Base-by-base conservation (phyloP, 2,113 vertebrate genomes). In the Hemichromis elongatus region DNA sequence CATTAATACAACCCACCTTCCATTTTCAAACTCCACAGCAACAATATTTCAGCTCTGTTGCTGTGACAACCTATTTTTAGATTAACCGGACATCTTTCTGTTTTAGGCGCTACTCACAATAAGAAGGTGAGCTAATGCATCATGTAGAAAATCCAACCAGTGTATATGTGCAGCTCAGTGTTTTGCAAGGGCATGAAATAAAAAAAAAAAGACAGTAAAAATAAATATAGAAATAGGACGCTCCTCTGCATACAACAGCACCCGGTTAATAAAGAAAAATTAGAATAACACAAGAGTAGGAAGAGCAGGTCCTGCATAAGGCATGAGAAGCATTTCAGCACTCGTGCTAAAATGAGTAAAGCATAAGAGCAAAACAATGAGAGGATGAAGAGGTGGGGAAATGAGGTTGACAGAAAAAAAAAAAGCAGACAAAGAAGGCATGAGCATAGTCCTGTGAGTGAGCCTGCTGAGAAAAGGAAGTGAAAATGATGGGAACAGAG, bases 51-150 rank as follows among this genome's bases (percentile, higher is more conserved):
- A 30, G 77, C 92, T 89, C 92, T 90, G 94, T 95, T 96, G 94
- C 94, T 93, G 81, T 95, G 94, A 95, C 95, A 95, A 96, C 94
- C 92, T 94, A 93, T 94, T 94, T 93, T 93, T 93, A 95, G 94
- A 85, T 85, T 81, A 24, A 87, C n/a, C 11, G 80, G 91, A 92
- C 84, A 57, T 78, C 83, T 86, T 86, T 88, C 61, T 81, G 78
- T 90, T 90, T 87, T 86, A 82, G 88, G 77, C 19, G 45, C 88
- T 66, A 56, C 85, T 77, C 80, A 86, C 83, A 80, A 53, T 63
- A 53, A 79, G 42, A 86, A 88, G 87, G 26, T 66, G 53, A 90
- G 83, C 37, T 6, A 83, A 87, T 26, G 35, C 24, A 81, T 88
- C 10, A 77, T 77, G 57, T 54, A 80, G 47, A 85, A 84, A 90